These are phyloP conservation scores for Gambusia yucatana DNA, from an alignment of 2,797 vertebrate species.

Conservation along the genomic window DNA sequence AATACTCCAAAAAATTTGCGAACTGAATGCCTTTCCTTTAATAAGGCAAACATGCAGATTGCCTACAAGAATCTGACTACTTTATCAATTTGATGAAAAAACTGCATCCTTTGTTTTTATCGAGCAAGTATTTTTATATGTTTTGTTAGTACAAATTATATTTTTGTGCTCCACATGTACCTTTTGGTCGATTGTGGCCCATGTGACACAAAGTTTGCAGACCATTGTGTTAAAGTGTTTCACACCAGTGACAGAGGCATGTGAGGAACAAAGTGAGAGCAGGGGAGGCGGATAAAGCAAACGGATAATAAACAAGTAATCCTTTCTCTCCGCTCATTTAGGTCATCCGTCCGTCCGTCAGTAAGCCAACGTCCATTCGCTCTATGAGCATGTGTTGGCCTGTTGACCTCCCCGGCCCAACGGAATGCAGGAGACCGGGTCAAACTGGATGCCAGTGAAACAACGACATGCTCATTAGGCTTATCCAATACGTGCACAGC, in stretches of 20 bases:
- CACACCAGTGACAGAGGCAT: constrained; percentile 30
- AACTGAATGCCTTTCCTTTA: background rate
- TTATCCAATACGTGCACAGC: constrained; percentile 18
- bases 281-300: constrained; percentile 58
- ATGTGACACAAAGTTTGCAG: background rate
- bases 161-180: background rate
- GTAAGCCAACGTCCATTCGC: constrained; percentile 63
- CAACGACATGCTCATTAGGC: constrained; percentile 33
- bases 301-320: constrained; percentile 77
- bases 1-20: background rate
- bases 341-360: constrained; percentile 77
- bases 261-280: constrained; percentile 26
- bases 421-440: constrained; percentile 39
- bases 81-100: background rate
- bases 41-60: background rate
- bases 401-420: constrained; percentile 46
- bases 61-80: background rate
- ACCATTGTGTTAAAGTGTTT: background rate
- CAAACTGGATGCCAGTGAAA: constrained; percentile 49
- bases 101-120: background rate
- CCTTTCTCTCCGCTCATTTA: constrained; percentile 73
- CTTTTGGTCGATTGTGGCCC: background rate
- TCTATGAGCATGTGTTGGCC: constrained; percentile 58
- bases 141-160: background rate
- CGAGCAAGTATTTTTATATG: background rate